Evolutionary conservation across 2,797 vertebrate genomes (phyloP).

Genomic region (Nannoperca australis): DNA sequence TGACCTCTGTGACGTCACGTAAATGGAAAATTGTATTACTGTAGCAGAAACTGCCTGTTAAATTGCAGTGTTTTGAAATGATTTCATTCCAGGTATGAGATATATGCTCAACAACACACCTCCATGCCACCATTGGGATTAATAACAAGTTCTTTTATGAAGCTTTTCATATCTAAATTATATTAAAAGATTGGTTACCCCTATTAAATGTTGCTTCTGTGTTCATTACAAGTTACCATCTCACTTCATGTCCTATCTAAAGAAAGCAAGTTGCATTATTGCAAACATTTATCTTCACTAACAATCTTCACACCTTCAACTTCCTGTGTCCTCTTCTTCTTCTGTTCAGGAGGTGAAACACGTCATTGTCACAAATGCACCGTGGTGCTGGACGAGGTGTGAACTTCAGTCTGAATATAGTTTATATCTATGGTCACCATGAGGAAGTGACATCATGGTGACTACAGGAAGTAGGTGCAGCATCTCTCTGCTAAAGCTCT

Average conservation of each 20-base stretch:
- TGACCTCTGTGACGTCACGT: conserved; percentile 59
- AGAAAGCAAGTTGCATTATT: no score
- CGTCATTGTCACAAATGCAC: no score
- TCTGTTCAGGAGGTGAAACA: no score
- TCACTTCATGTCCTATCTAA: neutral
- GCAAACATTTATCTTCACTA: no score
- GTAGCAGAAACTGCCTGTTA: conserved; percentile 57
- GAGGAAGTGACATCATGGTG: no score
- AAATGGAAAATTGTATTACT: conserved; percentile 62
- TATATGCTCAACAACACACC: neutral
- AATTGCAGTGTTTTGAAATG: conserved; percentile 73
- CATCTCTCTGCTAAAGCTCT: no score
- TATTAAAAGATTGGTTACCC: conserved; percentile 77
- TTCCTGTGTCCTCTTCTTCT: no score
- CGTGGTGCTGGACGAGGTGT: no score
- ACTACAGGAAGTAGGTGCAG: no score
- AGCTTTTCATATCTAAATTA: conserved; percentile 66
- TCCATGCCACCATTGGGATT: conserved; percentile 40
- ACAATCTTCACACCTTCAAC: no score
- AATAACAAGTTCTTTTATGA: conserved; percentile 47
- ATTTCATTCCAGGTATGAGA: conserved; percentile 31
- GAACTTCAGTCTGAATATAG: no score
- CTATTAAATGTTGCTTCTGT: conserved; percentile 26
- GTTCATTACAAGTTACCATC: conserved; percentile 22
- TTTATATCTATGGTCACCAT: no score